phyloP scores from a whole-genome alignment of 2,888 invertebrate genomes.

The Amphimallon solstitiale region DNA sequence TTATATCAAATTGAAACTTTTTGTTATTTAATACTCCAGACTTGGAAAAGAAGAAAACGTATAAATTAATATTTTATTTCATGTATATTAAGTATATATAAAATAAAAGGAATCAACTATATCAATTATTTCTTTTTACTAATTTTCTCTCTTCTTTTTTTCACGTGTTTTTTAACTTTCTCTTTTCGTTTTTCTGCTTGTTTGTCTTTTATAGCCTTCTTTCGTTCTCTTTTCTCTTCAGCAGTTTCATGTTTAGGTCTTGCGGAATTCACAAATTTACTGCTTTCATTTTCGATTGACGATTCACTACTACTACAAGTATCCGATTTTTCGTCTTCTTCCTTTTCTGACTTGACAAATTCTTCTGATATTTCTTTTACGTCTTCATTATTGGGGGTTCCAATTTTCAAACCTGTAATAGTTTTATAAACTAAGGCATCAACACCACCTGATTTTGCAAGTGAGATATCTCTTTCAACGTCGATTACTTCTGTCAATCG shows the following conservation, averaged over 20 bases:
- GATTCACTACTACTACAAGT: slow-evolving; percentile 53
- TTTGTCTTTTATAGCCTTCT: slow-evolving; percentile 87
- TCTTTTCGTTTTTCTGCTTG: slow-evolving; percentile 88
- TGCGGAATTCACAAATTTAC: slow-evolving; percentile 72
- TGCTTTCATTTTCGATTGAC: slow-evolving; percentile 57
- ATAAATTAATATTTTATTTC: neutral
- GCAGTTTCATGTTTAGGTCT: slow-evolving; percentile 83
- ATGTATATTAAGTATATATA: neutral
- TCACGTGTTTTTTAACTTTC: slow-evolving; percentile 93
- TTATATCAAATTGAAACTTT: too few species aligned
- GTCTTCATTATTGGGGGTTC: slow-evolving; percentile 77
- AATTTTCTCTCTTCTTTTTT: slow-evolving; percentile 85
- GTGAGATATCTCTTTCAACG: slow-evolving; percentile 85
- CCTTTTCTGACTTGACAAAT: slow-evolving; percentile 45
- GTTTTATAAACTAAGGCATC: slow-evolving; percentile 86
- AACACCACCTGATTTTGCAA: slow-evolving; percentile 78
- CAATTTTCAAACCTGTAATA: slow-evolving; percentile 83
- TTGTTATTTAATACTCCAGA: too few species aligned
- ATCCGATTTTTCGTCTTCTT: slow-evolving; percentile 39
- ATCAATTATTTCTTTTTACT: slow-evolving; percentile 56
- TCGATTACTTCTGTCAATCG: slow-evolving; percentile 89
- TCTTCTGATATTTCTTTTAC: slow-evolving; percentile 72
- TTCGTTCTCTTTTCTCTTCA: slow-evolving; percentile 84
- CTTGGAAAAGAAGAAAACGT: too few species aligned
- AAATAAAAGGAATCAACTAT: neutral